These are phyloP conservation scores for Sebastes nivosus DNA, from an alignment of 2,797 vertebrate species.

Conservation along the genomic window DNA sequence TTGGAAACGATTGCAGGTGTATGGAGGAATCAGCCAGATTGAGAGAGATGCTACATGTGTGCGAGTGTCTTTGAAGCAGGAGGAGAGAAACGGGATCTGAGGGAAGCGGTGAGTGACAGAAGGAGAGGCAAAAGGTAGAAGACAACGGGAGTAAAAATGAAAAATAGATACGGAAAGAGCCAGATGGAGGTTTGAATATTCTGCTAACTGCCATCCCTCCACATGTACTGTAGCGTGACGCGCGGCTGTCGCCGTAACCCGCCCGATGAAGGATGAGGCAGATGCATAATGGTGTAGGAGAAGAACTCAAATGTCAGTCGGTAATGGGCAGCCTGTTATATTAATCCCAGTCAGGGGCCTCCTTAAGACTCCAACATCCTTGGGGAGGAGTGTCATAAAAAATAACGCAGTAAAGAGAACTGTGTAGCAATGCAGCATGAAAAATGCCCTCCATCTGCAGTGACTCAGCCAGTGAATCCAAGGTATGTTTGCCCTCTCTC, in stretches of 20 bases:
- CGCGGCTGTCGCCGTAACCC: conserved; percentile 30
- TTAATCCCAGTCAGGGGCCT: conserved; percentile 72
- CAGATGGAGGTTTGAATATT: conserved; percentile 48
- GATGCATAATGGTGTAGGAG: conserved; percentile 39
- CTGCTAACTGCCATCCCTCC: conserved; percentile 18
- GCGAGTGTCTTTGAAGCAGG: conserved; percentile 15
- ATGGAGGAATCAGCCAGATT: conserved; percentile 16
- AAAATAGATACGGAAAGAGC: conserved; percentile 26
- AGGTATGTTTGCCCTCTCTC: conserved; percentile 65
- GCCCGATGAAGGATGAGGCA: conserved; percentile 23
- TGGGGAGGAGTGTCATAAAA: conserved; percentile 69
- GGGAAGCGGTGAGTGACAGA: conserved; percentile 1
- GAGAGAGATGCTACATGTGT: conserved; percentile 8
- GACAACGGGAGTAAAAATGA: conserved; percentile 24
- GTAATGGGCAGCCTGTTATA: conserved; percentile 65
- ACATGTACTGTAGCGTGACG: conserved; percentile 18
- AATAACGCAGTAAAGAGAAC: conserved; percentile 63
- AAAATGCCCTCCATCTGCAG: conserved; percentile 78
- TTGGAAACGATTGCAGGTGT: conserved; percentile 1
- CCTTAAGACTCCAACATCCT: conserved; percentile 63
- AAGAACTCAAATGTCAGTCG: conserved; percentile 67
- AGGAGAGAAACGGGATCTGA: conserved; percentile 15
- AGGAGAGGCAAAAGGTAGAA: conserved; percentile 11
- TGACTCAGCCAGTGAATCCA: conserved; percentile 76
- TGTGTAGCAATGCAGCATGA: conserved; percentile 76